These are phyloP conservation scores for Pelecanus crispus DNA, from an alignment of 2,113 vertebrate genomes.

Conservation along the genomic window DNA sequence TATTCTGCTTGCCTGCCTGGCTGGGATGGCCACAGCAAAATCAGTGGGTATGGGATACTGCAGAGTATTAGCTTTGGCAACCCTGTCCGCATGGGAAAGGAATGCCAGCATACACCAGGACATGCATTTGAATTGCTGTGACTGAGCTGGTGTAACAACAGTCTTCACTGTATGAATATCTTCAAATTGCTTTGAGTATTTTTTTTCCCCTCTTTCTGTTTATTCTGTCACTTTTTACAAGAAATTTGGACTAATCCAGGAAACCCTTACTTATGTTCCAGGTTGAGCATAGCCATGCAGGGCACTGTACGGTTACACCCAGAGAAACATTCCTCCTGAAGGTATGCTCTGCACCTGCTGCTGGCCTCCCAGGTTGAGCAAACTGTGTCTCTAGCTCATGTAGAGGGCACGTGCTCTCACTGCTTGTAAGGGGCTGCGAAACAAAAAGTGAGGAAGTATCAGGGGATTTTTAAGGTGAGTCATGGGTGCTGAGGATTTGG, in stretches of 20 bases:
- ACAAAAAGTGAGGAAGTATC: neutral
- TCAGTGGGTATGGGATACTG: neutral
- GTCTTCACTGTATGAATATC: neutral
- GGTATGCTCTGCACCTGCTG: neutral
- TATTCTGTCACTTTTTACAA: neutral
- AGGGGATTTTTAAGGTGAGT: neutral
- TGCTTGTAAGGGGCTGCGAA: neutral
- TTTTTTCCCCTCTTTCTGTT: neutral
- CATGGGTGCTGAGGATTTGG: neutral
- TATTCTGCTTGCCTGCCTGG: neutral
- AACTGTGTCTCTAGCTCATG: rapidly evolving
- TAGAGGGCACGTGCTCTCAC: rapidly evolving
- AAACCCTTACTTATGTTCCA: neutral
- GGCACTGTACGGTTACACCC: neutral
- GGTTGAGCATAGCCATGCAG: neutral
- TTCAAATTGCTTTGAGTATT: neutral
- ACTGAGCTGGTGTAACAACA: neutral
- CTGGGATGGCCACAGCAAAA: neutral
- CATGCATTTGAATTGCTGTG: neutral
- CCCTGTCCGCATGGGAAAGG: neutral
- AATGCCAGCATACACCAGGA: neutral
- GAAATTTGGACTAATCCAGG: neutral
- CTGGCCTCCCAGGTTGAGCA: neutral
- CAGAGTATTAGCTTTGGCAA: neutral
- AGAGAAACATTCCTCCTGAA: neutral